A percentile compares a stretch with the other conserved stretches of the same genome.
Evolutionary conservation across 92 coral and sea anemone genomes (phyloP).

Genomic region (Porites divaricata): DNA sequence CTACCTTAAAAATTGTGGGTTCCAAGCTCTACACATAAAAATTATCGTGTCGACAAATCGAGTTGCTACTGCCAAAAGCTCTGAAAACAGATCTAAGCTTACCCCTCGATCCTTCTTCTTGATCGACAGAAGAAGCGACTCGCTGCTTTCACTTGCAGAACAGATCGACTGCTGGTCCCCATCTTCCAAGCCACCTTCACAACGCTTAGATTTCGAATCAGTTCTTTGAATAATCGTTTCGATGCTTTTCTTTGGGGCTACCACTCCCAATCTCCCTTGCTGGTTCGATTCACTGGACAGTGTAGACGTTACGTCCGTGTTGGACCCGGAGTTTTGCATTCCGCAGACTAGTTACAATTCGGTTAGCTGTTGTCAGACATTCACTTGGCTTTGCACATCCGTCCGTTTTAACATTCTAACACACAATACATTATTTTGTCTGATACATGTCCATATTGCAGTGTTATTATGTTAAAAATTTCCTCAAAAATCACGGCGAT

Average conservation of each 20-base stretch:
- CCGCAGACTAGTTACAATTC: too few species aligned
- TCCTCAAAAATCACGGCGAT: neutral
- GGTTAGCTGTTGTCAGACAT: too few species aligned
- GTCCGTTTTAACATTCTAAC: too few species aligned
- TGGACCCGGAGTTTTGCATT: neutral
- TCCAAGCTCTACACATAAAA: too few species aligned
- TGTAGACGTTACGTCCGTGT: slow-evolving; percentile 5
- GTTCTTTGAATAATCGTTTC: slow-evolving; percentile 8
- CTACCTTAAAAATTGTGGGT: too few species aligned
- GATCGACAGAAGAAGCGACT: neutral
- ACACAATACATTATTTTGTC: neutral
- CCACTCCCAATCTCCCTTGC: slow-evolving; percentile 7
- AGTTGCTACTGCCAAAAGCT: neutral
- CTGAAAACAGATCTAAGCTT: neutral
- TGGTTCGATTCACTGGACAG: slow-evolving; percentile 3
- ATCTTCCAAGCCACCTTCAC: slow-evolving; percentile 15
- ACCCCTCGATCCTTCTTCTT: slow-evolving; percentile 39
- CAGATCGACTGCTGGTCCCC: slow-evolving; percentile 23
- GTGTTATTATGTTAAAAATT: too few species aligned
- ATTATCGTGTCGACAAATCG: too few species aligned
- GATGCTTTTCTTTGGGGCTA: slow-evolving; percentile 12
- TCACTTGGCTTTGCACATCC: too few species aligned
- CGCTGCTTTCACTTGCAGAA: slow-evolving; percentile 22
- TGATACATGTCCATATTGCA: neutral
- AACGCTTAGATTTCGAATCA: slow-evolving; percentile 19